A percentile compares a stretch with the other conserved stretches of the same genome.
Conservation (phyloP, 2,113 vertebrate species). For the Pipa parva region DNA sequence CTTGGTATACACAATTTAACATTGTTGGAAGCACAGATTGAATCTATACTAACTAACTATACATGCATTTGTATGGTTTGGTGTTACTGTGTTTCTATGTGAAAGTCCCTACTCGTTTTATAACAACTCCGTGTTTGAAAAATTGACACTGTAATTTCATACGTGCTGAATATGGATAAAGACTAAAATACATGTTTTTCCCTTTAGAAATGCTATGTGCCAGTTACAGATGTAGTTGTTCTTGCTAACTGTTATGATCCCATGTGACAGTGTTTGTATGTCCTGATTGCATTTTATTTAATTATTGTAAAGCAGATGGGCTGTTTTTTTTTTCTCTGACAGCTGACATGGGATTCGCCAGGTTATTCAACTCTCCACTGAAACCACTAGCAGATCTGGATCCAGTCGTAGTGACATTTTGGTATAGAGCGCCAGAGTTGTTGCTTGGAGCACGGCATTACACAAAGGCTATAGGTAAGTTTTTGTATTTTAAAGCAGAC, state of each 20-base stretch:
- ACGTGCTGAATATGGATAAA: too few relatives aligned
- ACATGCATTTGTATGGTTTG: too few relatives aligned
- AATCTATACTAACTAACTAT: too few relatives aligned
- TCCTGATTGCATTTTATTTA: neutral
- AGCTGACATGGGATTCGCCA: constrained; percentile 91
- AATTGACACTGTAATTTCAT: too few relatives aligned
- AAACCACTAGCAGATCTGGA: constrained; percentile 87
- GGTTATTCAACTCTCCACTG: constrained; percentile 84
- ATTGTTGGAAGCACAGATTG: too few relatives aligned
- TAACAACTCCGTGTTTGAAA: too few relatives aligned
- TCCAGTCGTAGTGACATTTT: constrained; percentile 88
- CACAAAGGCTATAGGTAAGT: constrained; percentile 97
- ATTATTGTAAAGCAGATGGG: constrained; percentile 6
- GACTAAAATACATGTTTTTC: too few relatives aligned
- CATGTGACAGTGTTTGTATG: neutral
- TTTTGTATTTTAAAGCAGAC: neutral
- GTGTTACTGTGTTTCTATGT: too few relatives aligned
- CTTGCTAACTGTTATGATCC: neutral
- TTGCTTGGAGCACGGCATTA: constrained; percentile 94
- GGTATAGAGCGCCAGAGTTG: constrained; percentile 89
- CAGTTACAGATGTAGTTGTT: too few relatives aligned
- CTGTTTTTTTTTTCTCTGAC: constrained; percentile 39
- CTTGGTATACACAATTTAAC: too few relatives aligned
- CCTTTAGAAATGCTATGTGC: too few relatives aligned
- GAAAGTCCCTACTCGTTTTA: too few relatives aligned